Evolutionary conservation across 1,140 invertebrate genomes (phyloP).

Genomic region (Phortica variegata): DNA sequence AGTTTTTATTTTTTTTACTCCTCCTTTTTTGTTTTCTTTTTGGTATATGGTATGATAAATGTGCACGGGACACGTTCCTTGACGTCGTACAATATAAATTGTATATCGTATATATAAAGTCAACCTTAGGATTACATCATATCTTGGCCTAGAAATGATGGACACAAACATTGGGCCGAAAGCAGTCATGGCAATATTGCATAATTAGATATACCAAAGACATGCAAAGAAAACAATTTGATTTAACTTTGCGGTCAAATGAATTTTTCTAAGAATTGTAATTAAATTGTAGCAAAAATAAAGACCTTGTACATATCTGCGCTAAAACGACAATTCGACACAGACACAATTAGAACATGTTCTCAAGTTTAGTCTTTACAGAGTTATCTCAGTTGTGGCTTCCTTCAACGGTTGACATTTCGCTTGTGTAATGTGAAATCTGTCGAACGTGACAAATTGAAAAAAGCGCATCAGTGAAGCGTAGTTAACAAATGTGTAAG

Average conservation of each 20-base stretch:
- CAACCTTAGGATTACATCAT: not conserved
- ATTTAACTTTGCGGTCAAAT: too few relatives aligned
- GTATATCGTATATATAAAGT: not conserved
- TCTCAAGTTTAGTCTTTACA: too few relatives aligned
- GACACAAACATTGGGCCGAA: slow-evolving; percentile 3
- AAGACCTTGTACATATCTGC: too few relatives aligned
- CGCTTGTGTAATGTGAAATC: slow-evolving; percentile 39
- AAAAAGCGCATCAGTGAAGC: slow-evolving; percentile 54
- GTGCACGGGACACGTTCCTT: slow-evolving; percentile 40
- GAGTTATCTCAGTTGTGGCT: too few relatives aligned
- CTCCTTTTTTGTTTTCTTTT: not conserved
- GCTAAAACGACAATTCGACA: too few relatives aligned
- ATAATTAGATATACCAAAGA: slow-evolving; percentile 44
- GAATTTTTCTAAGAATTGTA: too few relatives aligned
- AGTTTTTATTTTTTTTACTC: too few relatives aligned
- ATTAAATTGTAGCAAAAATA: too few relatives aligned
- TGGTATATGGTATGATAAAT: slow-evolving; percentile 35
- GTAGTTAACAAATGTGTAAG: slow-evolving; percentile 52
- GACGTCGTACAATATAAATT: slow-evolving; percentile 37
- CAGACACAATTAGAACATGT: too few relatives aligned
- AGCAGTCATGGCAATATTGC: slow-evolving; percentile 29
- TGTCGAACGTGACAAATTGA: slow-evolving; percentile 55
- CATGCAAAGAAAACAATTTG: too few relatives aligned
- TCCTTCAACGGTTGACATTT: too few relatives aligned
- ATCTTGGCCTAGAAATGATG: slow-evolving; percentile 28